phyloP scores from a whole-genome alignment of 37 sponge, comb jelly and placozoan genomes.

The Oopsacas minuta region DNA sequence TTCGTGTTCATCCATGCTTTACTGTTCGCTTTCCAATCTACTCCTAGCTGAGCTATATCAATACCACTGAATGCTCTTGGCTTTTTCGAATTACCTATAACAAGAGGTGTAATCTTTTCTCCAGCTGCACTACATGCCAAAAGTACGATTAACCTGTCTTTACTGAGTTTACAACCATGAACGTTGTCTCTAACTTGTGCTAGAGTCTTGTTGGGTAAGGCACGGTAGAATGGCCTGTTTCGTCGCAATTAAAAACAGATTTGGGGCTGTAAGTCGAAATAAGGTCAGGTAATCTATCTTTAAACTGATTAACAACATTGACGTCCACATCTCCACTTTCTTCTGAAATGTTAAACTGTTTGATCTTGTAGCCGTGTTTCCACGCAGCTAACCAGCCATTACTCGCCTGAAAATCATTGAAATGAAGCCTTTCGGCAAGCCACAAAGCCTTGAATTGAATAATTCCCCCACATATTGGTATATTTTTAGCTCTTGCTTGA shows the following conservation, averaged over 20 bases:
- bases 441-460: neutral
- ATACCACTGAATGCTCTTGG: too few relatives aligned
- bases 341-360: conserved; percentile 16
- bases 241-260: conserved; percentile 7
- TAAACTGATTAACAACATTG: neutral
- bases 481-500: neutral
- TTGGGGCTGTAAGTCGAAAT: neutral
- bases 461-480: conserved; percentile 12
- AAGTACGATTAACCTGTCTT: conserved; percentile 12
- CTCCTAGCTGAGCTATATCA: too few relatives aligned
- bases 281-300: conserved; percentile 14
- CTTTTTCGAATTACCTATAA: conserved; percentile 6
- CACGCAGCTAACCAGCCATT: conserved; percentile 11
- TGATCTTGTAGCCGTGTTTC: neutral
- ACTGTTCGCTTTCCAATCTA: too few relatives aligned
- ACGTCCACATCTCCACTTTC: conserved; percentile 5
- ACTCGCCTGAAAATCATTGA: conserved; percentile 10
- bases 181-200: neutral
- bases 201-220: conserved; percentile 19
- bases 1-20: too few relatives aligned
- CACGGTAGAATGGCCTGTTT: conserved; percentile 19
- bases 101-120: conserved; percentile 13
- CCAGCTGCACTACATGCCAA: conserved; percentile 17
- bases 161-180: conserved; percentile 4
- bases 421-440: neutral